phyloP scores from a whole-genome alignment of 2,797 vertebrate species.

The Mastacembelus armatus region DNA sequence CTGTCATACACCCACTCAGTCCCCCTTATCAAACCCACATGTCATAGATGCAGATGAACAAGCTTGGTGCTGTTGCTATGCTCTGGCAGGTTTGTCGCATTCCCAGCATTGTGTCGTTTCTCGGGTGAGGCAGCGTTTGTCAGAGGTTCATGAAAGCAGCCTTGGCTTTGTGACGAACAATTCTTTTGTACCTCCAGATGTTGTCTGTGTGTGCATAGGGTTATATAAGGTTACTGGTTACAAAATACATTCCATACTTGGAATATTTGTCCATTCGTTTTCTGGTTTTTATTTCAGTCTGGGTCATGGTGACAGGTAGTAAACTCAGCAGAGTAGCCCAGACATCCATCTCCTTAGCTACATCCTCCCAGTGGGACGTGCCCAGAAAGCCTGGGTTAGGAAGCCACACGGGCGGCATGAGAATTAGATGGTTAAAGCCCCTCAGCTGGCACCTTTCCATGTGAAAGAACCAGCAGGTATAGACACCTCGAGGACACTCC shows the following conservation, averaged over 20 bases:
- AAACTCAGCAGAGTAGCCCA: not conserved
- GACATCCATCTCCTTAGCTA: not conserved
- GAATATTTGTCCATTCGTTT: not conserved
- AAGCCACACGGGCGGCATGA: not conserved
- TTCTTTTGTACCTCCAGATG: not conserved
- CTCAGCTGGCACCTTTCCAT: slow-evolving; percentile 1
- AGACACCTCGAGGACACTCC: not conserved
- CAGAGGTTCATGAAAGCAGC: slow-evolving; percentile 23
- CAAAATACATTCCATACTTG: not conserved
- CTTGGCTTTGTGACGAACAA: not conserved
- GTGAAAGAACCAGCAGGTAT: not conserved
- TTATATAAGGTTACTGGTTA: no score
- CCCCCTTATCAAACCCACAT: slow-evolving; percentile 55
- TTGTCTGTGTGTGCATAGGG: not conserved
- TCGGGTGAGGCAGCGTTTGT: slow-evolving; percentile 11
- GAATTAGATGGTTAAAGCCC: slow-evolving; percentile 2
- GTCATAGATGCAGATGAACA: slow-evolving; percentile 30
- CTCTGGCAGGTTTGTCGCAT: slow-evolving; percentile 29
- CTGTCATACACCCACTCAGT: slow-evolving; percentile 60
- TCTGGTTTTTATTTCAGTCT: not conserved
- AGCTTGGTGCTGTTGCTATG: slow-evolving; percentile 41
- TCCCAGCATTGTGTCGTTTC: slow-evolving; percentile 26
- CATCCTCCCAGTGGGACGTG: not conserved
- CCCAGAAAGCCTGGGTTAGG: not conserved
- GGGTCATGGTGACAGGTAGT: not conserved